phyloP scores from a whole-genome alignment of 2,888 invertebrate genomes.

The Micropterix aruncella region DNA sequence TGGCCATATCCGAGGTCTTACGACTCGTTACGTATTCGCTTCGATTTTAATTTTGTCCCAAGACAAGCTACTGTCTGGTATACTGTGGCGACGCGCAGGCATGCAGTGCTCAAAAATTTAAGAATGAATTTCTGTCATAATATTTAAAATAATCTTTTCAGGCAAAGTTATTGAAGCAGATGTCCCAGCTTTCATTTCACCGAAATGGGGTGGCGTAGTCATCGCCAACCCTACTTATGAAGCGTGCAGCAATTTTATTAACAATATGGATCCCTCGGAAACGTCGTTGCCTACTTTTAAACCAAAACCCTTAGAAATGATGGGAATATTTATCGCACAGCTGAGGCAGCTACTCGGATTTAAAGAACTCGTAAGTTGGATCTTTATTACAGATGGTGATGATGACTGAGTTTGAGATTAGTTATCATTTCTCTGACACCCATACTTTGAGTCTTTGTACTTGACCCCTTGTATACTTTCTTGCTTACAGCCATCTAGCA shows the following conservation, averaged over 20 bases:
- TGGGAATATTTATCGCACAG: conserved; percentile 67
- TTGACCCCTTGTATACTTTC: too few species aligned
- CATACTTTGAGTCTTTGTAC: too few species aligned
- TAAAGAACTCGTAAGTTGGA: conserved; percentile 42
- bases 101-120: neutral
- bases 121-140: too few species aligned
- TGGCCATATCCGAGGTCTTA: too few species aligned
- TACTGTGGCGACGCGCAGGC: too few species aligned
- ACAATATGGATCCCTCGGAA: conserved; percentile 1
- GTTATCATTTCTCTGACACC: too few species aligned
- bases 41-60: too few species aligned
- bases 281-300: conserved; percentile 11
- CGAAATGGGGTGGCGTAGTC: conserved; percentile 84
- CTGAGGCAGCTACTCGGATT: conserved; percentile 62
- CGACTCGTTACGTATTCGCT: too few species aligned
- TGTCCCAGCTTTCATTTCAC: conserved; percentile 63
- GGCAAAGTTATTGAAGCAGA: conserved; percentile 23
- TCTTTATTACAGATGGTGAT: too few species aligned
- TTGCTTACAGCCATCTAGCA: too few species aligned
- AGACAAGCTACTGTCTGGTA: too few species aligned
- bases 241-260: conserved; percentile 32
- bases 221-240: conserved; percentile 51
- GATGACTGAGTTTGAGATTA: too few species aligned
- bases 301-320: conserved; percentile 35
- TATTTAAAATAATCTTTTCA: conserved; percentile 11